Conservation (phyloP, 2,113 vertebrate species). For the Orientallactaga bullata region DNA sequence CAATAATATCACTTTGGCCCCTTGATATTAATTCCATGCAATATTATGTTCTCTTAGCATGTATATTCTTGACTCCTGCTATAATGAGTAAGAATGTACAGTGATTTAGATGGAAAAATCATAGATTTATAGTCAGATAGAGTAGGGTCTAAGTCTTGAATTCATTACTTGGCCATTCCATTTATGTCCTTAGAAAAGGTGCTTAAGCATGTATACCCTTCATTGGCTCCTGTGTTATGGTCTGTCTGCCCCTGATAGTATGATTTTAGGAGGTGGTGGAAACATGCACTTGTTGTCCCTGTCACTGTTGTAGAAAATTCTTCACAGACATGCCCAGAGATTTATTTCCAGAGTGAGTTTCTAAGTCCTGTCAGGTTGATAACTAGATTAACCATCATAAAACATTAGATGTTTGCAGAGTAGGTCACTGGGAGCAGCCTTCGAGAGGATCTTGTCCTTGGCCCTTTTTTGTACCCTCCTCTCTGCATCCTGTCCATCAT, state of each 20-base stretch:
- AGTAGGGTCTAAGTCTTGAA: constrained; percentile 4
- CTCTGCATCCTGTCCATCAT: no score
- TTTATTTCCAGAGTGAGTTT: no score
- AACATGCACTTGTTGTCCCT: no score
- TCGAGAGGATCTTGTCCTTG: neutral
- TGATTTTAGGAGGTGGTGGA: neutral
- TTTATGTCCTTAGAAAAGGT: neutral
- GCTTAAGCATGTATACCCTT: no score
- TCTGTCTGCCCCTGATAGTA: neutral
- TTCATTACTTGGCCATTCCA: constrained; percentile 2
- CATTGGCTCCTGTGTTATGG: neutral
- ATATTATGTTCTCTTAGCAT: neutral
- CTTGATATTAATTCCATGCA: neutral
- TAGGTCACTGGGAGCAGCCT: neutral
- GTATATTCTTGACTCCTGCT: constrained; percentile 1
- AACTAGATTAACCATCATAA: no score
- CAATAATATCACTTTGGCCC: neutral
- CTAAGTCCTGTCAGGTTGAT: no score
- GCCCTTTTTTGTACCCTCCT: neutral
- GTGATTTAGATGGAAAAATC: constrained; percentile 15
- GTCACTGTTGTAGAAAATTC: no score
- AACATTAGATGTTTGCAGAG: no score
- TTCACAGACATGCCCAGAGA: no score
- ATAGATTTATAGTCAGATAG: neutral
- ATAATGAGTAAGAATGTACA: neutral